Percentiles rank a stretch among this genome's conserved stretches.
phyloP scores from a whole-genome alignment of 2,888 invertebrate species.

The Amiota communis region DNA sequence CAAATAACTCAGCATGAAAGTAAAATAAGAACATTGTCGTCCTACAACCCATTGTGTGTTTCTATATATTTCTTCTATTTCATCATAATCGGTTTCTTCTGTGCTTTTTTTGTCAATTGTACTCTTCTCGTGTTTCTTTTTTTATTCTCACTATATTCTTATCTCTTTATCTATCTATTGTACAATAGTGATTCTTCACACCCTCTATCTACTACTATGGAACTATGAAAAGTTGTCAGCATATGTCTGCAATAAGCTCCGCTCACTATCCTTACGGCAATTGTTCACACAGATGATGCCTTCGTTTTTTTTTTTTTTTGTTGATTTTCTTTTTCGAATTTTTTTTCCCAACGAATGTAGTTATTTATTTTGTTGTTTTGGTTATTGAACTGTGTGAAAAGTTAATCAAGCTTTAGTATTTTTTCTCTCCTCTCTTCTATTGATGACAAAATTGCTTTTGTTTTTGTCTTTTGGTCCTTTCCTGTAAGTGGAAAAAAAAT shows the following conservation, averaged over 20 bases:
- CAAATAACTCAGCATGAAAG: no score
- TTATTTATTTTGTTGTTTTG: neutral
- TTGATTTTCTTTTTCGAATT: conserved; percentile 4
- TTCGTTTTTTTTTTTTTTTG: conserved; percentile 9
- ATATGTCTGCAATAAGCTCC: conserved; percentile 13
- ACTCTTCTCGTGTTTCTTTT: no score
- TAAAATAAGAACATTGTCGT: no score
- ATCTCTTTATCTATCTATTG: no score
- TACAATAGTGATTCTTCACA: no score
- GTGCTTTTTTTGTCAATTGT: no score
- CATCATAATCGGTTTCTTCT: no score
- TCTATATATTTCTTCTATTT: no score
- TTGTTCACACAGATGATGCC: conserved; percentile 9
- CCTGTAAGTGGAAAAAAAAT: conserved; percentile 9
- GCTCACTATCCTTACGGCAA: conserved; percentile 6
- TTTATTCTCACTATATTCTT: no score
- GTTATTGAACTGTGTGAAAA: conserved; percentile 7
- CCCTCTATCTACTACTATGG: neutral
- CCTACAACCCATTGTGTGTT: no score
- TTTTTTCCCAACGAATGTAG: neutral
- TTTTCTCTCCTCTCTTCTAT: no score
- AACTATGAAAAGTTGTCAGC: neutral
- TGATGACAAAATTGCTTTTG: neutral
- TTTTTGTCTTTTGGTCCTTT: conserved; percentile 8
- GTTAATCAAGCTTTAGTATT: conserved; percentile 31